These are phyloP conservation scores for Romanogobio albipinnatus DNA, from an alignment of 2,113 vertebrate genomes.

Conservation along the genomic window DNA sequence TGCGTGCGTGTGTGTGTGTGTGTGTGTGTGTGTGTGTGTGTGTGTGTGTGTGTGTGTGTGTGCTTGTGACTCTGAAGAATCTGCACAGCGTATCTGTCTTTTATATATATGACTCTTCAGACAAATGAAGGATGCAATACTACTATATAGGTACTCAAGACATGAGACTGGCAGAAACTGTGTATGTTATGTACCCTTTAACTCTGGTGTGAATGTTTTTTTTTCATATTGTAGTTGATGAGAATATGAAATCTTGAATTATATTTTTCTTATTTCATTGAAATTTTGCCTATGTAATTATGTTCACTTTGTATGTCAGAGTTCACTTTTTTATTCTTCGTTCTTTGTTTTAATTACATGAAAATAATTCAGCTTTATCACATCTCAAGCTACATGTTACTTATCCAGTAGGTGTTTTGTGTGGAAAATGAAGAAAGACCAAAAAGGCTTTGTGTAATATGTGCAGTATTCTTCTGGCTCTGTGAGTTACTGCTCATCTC, in stretches of 20 bases:
- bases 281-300: not conserved
- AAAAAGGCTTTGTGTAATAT: conserved; percentile 4
- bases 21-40: too few relatives aligned
- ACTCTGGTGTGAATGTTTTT: too few relatives aligned
- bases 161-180: too few relatives aligned
- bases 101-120: too few relatives aligned
- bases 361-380: not conserved
- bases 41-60: too few relatives aligned
- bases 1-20: too few relatives aligned
- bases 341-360: not conserved
- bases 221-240: not conserved
- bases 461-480: not conserved
- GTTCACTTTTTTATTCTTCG: too few relatives aligned
- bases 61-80: too few relatives aligned
- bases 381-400: not conserved
- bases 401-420: not conserved
- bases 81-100: too few relatives aligned
- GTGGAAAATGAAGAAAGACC: not conserved
- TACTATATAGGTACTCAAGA: too few relatives aligned
- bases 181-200: too few relatives aligned
- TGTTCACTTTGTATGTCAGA: not conserved
- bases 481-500: not conserved
- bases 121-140: too few relatives aligned
- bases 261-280: not conserved
- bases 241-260: not conserved